Percentiles rank a stretch among this genome's conserved stretches.
Conservation (phyloP, 92 coral and sea anemone species). For the Zoanthus gigantus region DNA sequence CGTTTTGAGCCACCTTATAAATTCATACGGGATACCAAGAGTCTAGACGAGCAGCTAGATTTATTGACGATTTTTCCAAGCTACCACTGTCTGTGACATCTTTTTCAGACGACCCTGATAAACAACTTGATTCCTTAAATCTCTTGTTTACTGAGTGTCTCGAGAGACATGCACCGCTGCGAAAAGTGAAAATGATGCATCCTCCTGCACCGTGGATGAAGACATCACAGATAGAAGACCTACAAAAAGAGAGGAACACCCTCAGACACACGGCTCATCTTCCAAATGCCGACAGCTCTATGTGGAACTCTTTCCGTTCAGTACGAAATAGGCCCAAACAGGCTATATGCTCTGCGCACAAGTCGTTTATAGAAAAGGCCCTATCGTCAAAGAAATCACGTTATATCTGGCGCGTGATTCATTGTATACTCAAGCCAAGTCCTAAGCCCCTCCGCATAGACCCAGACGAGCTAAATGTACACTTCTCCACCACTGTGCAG, state of each 20-base stretch:
- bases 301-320: background rate
- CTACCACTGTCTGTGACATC: slow-evolving; percentile 55
- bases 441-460: too few relatives aligned
- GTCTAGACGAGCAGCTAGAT: slow-evolving; percentile 41
- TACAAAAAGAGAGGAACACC: slow-evolving; percentile 48
- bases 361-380: too few relatives aligned
- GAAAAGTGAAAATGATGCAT: background rate
- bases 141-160: too few relatives aligned
- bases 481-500: too few relatives aligned
- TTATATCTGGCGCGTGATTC: slow-evolving; percentile 58
- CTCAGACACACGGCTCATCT: slow-evolving; percentile 54
- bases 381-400: background rate
- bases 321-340: slow-evolving; percentile 62
- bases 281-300: slow-evolving; percentile 27
- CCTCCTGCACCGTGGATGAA: slow-evolving; percentile 78
- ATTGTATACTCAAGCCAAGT: slow-evolving; percentile 12
- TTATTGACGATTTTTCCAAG: slow-evolving; percentile 63
- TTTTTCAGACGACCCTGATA: background rate
- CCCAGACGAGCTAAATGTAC: too few relatives aligned
- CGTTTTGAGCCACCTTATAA: slow-evolving; percentile 37
- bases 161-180: slow-evolving; percentile 56
- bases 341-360: slow-evolving; percentile 5
- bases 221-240: slow-evolving; percentile 23
- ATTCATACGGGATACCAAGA: too few relatives aligned
- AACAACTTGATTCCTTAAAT: background rate